phyloP scores from a whole-genome alignment of 30 jellyfish, hydroid and myxozoan species.

The Aurelia aurita region DNA sequence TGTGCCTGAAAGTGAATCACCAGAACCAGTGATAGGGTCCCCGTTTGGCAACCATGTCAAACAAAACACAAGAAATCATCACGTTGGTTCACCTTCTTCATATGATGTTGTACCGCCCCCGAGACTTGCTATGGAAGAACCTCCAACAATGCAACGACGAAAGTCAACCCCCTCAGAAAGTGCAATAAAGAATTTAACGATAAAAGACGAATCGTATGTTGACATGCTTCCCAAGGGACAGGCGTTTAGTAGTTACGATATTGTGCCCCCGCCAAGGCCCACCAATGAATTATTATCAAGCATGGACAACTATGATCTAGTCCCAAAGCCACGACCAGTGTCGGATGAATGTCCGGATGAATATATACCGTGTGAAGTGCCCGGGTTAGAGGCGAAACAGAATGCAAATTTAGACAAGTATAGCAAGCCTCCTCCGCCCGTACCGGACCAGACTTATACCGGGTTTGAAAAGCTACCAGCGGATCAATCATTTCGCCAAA shows the following conservation, averaged over 20 bases:
- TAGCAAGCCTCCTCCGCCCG: slow-evolving; percentile 39
- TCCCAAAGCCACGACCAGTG: slow-evolving; percentile 47
- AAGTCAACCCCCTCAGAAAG: slow-evolving; percentile 35
- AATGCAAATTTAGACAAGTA: slow-evolving; percentile 26
- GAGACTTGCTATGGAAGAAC: slow-evolving; percentile 9
- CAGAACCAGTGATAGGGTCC: slow-evolving; percentile 1
- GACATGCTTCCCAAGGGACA: slow-evolving; percentile 41
- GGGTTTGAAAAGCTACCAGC: slow-evolving; percentile 63
- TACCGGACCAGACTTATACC: slow-evolving; percentile 63
- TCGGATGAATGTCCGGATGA: slow-evolving; percentile 14
- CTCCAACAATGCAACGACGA: background rate
- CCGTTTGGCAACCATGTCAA: slow-evolving; percentile 10
- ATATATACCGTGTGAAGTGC: background rate
- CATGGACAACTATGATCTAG: slow-evolving; percentile 36
- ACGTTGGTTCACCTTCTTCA: slow-evolving; percentile 2
- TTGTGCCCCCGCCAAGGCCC: slow-evolving; percentile 66
- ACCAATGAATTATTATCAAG: background rate
- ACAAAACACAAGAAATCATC: background rate
- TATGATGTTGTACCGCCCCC: slow-evolving; percentile 68
- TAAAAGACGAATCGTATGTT: slow-evolving; percentile 59
- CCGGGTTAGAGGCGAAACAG: too few relatives aligned
- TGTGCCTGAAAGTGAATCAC: slow-evolving; percentile 1
- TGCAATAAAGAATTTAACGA: slow-evolving; percentile 39
- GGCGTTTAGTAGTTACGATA: slow-evolving; percentile 39
- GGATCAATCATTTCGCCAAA: background rate